Evolutionary conservation across 2,797 vertebrate genomes (phyloP).

Genomic region (Otolemur crassicaudatus): DNA sequence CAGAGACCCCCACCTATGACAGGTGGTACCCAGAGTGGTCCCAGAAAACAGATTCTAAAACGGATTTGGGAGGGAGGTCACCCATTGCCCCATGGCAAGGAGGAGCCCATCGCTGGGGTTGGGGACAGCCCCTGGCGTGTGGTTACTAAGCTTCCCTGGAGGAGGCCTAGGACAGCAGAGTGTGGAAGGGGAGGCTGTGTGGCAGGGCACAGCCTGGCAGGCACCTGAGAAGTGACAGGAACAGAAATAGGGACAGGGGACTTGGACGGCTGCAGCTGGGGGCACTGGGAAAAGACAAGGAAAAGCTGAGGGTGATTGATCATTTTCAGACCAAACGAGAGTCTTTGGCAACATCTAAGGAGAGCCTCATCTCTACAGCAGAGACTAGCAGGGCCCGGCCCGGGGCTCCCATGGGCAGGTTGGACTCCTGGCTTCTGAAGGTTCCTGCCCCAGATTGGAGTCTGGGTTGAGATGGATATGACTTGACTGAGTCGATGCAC

Average conservation of each 20-base stretch:
- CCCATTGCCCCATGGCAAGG: not conserved
- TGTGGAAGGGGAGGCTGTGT: not conserved
- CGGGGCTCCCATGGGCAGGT: not conserved
- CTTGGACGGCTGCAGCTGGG: not conserved
- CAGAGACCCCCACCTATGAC: not conserved
- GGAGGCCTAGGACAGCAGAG: not conserved
- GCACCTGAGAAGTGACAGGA: not conserved
- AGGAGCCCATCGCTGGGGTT: not conserved
- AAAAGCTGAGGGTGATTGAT: constrained; percentile 4
- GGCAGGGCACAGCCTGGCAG: rapidly evolving
- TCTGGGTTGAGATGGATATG: not conserved
- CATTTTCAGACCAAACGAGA: not conserved
- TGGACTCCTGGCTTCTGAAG: not conserved
- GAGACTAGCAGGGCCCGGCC: rapidly evolving
- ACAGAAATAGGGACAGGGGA: not conserved
- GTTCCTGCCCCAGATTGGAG: not conserved
- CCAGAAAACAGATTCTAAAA: not conserved
- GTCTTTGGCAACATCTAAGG: not conserved
- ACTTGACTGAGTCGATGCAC: too few relatives aligned
- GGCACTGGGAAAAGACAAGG: not conserved
- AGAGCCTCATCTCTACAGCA: not conserved
- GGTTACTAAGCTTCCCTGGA: too few relatives aligned
- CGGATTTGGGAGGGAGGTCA: not conserved
- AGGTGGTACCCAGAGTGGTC: not conserved
- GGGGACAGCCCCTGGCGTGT: rapidly evolving